phyloP scores from a whole-genome alignment of 2,888 invertebrate species.

The Nymphalis c-album region DNA sequence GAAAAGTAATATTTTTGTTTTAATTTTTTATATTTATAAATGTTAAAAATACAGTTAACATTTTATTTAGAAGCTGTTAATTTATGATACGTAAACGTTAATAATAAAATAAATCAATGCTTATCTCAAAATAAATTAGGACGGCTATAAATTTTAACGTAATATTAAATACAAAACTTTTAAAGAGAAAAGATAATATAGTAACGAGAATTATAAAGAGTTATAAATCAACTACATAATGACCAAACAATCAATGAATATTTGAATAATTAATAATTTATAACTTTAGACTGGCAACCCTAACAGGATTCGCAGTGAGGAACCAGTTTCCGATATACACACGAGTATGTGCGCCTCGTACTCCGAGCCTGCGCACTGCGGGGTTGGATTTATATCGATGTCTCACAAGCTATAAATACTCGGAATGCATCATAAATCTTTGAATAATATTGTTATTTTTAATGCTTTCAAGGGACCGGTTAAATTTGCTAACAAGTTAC shows the following conservation, averaged over 20 bases:
- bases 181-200: too few relatives aligned
- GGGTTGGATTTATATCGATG: constrained; percentile 26
- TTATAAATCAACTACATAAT: neutral
- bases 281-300: constrained; percentile 4
- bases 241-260: neutral
- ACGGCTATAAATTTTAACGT: too few relatives aligned
- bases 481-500: neutral
- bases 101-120: too few relatives aligned
- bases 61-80: too few relatives aligned
- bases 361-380: constrained; percentile 7
- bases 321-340: constrained; percentile 20
- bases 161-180: too few relatives aligned
- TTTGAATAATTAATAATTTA: neutral
- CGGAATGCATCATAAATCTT: constrained; percentile 29
- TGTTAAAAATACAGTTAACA: too few relatives aligned
- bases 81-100: too few relatives aligned
- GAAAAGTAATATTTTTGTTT: too few relatives aligned
- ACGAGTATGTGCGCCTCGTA: neutral
- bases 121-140: too few relatives aligned
- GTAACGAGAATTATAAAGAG: too few relatives aligned
- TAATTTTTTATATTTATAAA: too few relatives aligned
- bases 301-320: constrained; percentile 12
- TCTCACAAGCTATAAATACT: constrained; percentile 29
- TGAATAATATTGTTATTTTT: constrained; percentile 21
- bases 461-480: constrained; percentile 11